Percentiles rank a stretch among this genome's conserved stretches.
phyloP scores from a whole-genome alignment of 2,888 invertebrate species.

The Strigamia maritima region DNA sequence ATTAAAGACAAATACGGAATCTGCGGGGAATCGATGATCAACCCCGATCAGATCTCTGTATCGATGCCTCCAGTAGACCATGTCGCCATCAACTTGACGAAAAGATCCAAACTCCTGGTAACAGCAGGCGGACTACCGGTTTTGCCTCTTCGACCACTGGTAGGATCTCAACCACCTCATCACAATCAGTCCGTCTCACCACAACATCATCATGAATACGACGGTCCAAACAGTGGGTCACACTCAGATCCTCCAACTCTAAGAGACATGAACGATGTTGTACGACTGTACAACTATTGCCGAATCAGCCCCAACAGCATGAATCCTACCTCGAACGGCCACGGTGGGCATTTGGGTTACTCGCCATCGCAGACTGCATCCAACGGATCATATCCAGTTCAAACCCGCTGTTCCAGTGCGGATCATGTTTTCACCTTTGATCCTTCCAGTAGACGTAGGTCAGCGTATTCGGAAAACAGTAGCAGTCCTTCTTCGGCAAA shows the following conservation, averaged over 20 bases:
- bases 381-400: constrained; percentile 36
- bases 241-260: constrained; percentile 36
- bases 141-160: neutral
- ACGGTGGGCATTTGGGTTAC: constrained; percentile 45
- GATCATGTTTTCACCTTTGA: constrained; percentile 59
- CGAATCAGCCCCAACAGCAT: constrained; percentile 25
- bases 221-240: constrained; percentile 11
- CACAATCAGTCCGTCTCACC: constrained; percentile 19
- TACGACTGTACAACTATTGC: constrained; percentile 26
- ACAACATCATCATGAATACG: constrained; percentile 34
- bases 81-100: constrained; percentile 71
- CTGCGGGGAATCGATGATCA: constrained; percentile 78
- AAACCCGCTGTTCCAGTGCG: constrained; percentile 29
- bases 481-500: constrained; percentile 42
- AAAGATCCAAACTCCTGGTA: constrained; percentile 61
- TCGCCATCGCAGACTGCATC: constrained; percentile 52
- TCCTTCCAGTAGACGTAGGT: constrained; percentile 64
- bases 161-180: constrained; percentile 24
- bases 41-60: constrained; percentile 82
- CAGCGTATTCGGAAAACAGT: constrained; percentile 33
- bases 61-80: constrained; percentile 80
- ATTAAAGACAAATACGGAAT: constrained; percentile 91
- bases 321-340: neutral
- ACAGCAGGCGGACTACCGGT: constrained; percentile 36
- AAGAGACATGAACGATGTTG: constrained; percentile 27